phyloP scores from a whole-genome alignment of 2,113 vertebrate species.

The Misgurnus anguillicaudatus region DNA sequence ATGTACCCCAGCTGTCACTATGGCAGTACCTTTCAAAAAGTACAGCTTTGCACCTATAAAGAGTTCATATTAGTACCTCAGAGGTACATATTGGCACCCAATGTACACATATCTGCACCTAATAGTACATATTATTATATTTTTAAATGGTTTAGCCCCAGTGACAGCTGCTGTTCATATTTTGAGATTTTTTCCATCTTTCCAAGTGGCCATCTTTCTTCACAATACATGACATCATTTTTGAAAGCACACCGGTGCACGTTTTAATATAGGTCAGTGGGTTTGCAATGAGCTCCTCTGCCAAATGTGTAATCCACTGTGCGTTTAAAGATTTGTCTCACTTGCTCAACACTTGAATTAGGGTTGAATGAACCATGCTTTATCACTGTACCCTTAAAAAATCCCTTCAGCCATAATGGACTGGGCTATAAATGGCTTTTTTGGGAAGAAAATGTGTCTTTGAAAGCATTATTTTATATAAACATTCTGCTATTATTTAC shows the following conservation, averaged over 20 bases:
- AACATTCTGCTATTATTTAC: too few species aligned
- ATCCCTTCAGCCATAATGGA: background rate
- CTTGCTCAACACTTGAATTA: background rate
- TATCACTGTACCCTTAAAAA: background rate
- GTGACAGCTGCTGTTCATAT: too few species aligned
- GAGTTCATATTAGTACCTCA: too few species aligned
- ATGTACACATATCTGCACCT: too few species aligned
- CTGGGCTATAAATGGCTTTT: too few species aligned
- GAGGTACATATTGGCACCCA: too few species aligned
- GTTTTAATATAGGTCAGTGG: constrained; percentile 36
- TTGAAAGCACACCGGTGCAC: constrained; percentile 17
- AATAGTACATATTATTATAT: too few species aligned
- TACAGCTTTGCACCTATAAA: too few species aligned
- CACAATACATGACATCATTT: constrained; percentile 5
- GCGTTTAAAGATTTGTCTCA: background rate
- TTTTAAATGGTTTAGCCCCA: too few species aligned
- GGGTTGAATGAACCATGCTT: background rate
- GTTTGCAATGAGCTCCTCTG: background rate
- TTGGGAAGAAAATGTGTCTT: background rate
- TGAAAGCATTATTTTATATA: too few species aligned
- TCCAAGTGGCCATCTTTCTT: background rate
- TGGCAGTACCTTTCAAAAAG: too few species aligned
- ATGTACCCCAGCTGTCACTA: too few species aligned
- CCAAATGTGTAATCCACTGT: background rate
- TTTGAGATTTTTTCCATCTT: background rate